Evolutionary conservation across 2,113 vertebrate genomes (phyloP).

Genomic region (Nesoenas mayeri): DNA sequence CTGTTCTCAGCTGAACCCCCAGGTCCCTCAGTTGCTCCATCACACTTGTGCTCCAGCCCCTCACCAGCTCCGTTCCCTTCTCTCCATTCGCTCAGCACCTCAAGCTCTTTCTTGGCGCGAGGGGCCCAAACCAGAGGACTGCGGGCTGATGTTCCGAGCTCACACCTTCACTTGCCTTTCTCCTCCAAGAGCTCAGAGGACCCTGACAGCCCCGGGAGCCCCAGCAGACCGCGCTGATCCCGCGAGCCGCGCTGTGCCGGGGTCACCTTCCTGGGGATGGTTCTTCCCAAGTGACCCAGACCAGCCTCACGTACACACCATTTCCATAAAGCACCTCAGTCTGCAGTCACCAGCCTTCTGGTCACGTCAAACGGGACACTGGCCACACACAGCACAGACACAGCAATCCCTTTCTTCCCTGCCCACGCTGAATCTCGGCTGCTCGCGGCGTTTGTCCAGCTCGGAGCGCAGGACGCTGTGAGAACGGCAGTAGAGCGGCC

Average conservation of each 20-base stretch:
- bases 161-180: not conserved
- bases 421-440: not conserved
- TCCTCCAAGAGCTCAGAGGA: not conserved
- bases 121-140: not conserved
- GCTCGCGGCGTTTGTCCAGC: not conserved
- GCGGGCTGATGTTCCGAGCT: not conserved
- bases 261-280: not conserved
- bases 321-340: accelerated
- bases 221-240: not conserved
- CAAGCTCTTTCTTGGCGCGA: no score
- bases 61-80: no score
- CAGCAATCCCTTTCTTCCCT: not conserved
- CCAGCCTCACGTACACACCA: not conserved
- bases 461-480: accelerated
- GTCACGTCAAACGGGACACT: not conserved
- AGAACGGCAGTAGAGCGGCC: not conserved
- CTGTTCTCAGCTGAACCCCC: no score
- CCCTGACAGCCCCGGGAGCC: not conserved
- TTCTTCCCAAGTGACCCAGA: not conserved
- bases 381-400: not conserved
- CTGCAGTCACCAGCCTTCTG: not conserved
- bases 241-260: not conserved
- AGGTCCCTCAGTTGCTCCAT: no score
- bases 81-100: no score
- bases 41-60: no score